These are phyloP conservation scores for Zoanthus sociatus DNA, from an alignment of 92 coral and sea anemone genomes.

Conservation along the genomic window DNA sequence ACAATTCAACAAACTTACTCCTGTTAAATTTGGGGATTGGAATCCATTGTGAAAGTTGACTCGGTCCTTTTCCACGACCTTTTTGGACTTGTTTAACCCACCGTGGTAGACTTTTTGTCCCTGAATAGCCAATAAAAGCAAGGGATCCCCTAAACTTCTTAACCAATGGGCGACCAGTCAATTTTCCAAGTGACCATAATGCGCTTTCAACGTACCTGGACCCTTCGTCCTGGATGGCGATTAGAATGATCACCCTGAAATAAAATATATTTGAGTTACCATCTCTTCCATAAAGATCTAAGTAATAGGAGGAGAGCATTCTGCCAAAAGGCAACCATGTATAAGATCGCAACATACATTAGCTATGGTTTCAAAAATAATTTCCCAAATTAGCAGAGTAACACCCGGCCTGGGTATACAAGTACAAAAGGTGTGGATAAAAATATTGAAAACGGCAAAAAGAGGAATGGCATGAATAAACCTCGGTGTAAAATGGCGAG, in stretches of 20 bases:
- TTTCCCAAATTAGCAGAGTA: too few relatives aligned
- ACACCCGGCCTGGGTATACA: too few relatives aligned
- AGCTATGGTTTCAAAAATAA: too few relatives aligned
- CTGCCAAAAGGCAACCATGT: too few relatives aligned
- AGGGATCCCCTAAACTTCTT: constrained; percentile 8
- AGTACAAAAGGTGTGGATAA: too few relatives aligned
- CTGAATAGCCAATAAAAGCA: constrained; percentile 26
- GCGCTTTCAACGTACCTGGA: constrained; percentile 29
- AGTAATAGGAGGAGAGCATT: too few relatives aligned
- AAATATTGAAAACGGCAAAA: too few relatives aligned
- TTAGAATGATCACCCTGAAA: constrained; percentile 15
- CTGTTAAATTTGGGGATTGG: constrained; percentile 27
- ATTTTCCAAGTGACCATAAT: not conserved
- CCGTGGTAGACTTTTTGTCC: constrained; percentile 27
- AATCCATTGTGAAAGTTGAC: constrained; percentile 33
- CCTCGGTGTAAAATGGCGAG: too few relatives aligned
- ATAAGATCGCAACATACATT: too few relatives aligned
- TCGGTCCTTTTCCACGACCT: constrained; percentile 26
- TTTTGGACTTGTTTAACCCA: constrained; percentile 31
- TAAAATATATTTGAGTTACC: too few relatives aligned
- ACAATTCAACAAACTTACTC: not conserved
- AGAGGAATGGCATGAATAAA: too few relatives aligned
- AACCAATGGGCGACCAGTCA: constrained; percentile 18
- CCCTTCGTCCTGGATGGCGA: constrained; percentile 36
- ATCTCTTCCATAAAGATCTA: too few relatives aligned